Conservation (phyloP, 2,113 vertebrate species). For the Garra rufa region DNA sequence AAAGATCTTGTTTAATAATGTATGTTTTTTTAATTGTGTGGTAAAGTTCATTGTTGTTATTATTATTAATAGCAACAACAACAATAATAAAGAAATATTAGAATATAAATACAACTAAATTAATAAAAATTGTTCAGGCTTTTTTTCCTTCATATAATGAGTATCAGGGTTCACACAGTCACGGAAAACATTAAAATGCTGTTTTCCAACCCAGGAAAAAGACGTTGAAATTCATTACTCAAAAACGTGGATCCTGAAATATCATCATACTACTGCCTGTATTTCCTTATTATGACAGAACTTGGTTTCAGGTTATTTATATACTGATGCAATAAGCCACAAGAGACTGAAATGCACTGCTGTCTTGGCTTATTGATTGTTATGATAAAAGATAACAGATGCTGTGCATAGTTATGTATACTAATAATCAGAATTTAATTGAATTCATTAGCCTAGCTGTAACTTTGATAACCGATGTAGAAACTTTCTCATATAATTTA, state of each 20-base stretch:
- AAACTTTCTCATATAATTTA: background rate
- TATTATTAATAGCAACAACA: background rate
- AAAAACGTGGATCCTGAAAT: background rate
- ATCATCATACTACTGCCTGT: background rate
- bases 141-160: background rate
- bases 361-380: background rate
- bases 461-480: background rate
- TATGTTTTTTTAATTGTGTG: background rate
- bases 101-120: background rate
- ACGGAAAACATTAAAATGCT: background rate
- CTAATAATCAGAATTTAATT: background rate
- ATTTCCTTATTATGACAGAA: conserved; percentile 14
- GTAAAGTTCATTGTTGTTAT: background rate
- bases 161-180: background rate
- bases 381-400: background rate
- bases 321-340: background rate
- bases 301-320: background rate
- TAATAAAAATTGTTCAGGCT: background rate
- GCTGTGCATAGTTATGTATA: background rate
- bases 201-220: background rate
- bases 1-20: background rate
- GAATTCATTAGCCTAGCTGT: background rate
- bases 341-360: background rate
- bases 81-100: background rate
- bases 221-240: background rate